A percentile compares a stretch with the other conserved stretches of the same genome.
Evolutionary conservation across 2,888 invertebrate genomes (phyloP).

Genomic region (Meandrusa payeni): DNA sequence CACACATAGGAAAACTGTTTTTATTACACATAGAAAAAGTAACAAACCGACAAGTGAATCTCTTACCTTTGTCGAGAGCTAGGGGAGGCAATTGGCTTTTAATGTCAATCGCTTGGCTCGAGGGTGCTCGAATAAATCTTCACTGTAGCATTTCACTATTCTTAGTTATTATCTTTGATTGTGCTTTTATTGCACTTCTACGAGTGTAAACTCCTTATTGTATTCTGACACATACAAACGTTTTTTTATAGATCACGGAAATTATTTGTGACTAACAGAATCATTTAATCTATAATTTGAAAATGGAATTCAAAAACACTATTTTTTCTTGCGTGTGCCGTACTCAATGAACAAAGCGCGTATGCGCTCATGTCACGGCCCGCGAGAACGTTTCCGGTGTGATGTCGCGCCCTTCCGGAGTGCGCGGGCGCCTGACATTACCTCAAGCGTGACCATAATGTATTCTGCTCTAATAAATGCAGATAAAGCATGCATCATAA

Average conservation of each 20-base stretch:
- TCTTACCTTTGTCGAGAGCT: constrained; percentile 46
- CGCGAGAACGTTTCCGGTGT: constrained; percentile 64
- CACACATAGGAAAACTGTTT: too few relatives aligned
- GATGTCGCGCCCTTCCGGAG: constrained; percentile 72
- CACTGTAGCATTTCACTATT: constrained; percentile 37
- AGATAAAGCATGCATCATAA: constrained; percentile 45
- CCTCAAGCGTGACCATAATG: constrained; percentile 56
- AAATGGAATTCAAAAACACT: background rate
- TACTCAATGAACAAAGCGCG: constrained; percentile 53
- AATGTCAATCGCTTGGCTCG: constrained; percentile 42
- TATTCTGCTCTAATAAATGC: constrained; percentile 66
- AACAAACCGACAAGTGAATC: constrained; percentile 30
- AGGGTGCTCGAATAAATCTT: constrained; percentile 39
- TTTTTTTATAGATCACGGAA: background rate
- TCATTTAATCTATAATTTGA: background rate
- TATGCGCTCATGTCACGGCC: constrained; percentile 67
- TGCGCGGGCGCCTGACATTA: constrained; percentile 54
- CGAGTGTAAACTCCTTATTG: constrained; percentile 30
- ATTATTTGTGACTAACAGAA: background rate
- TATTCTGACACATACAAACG: constrained; percentile 4
- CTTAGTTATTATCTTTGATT: constrained; percentile 42
- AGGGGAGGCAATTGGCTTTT: constrained; percentile 50
- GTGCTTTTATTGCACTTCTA: constrained; percentile 16
- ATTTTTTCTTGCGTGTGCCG: constrained; percentile 50
- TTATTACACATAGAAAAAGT: constrained; percentile 15